Percentiles rank a stretch among this genome's conserved stretches.
Evolutionary conservation across 2,797 vertebrate genomes (phyloP).

Genomic region (Heterohyrax brucei): DNA sequence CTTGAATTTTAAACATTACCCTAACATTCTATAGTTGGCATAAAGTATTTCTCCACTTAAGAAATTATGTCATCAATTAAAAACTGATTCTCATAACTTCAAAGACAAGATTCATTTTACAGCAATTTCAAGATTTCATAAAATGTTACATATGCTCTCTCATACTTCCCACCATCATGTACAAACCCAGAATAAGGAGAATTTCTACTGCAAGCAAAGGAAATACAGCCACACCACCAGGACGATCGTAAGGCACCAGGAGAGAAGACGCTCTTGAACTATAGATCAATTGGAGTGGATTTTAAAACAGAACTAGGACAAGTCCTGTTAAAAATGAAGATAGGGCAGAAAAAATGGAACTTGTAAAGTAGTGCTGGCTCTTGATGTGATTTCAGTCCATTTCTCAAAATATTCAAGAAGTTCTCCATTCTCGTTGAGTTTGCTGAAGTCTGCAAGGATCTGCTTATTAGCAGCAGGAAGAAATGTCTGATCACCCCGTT

Average conservation of each 20-base stretch:
- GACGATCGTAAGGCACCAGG: too few relatives aligned
- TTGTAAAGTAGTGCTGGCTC: not conserved
- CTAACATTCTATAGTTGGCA: conserved; percentile 69
- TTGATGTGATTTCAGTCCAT: conserved; percentile 27
- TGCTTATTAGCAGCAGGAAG: conserved; percentile 81
- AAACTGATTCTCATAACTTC: conserved; percentile 51
- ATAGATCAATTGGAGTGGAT: conserved; percentile 71
- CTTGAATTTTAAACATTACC: conserved; percentile 31
- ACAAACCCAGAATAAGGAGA: not conserved
- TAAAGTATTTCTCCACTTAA: conserved; percentile 77
- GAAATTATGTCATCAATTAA: conserved; percentile 72
- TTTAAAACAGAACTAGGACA: conserved; percentile 66
- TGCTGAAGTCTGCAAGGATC: conserved; percentile 77
- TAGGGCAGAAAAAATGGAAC: conserved; percentile 55
- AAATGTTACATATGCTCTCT: not conserved
- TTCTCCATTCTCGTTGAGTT: conserved; percentile 69
- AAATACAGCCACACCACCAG: not conserved
- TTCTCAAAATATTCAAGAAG: conserved; percentile 72
- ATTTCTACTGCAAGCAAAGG: not conserved
- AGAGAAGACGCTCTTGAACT: conserved; percentile 45
- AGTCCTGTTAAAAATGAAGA: conserved; percentile 71
- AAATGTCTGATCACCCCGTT: conserved; percentile 80
- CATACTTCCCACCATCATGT: not conserved
- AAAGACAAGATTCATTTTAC: conserved; percentile 51
- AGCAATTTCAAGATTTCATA: conserved; percentile 50